Percentiles rank a stretch among this genome's conserved stretches.
These are phyloP conservation scores for Ammodramus savannarum DNA, from an alignment of 2,113 vertebrate genomes.

Conservation along the genomic window DNA sequence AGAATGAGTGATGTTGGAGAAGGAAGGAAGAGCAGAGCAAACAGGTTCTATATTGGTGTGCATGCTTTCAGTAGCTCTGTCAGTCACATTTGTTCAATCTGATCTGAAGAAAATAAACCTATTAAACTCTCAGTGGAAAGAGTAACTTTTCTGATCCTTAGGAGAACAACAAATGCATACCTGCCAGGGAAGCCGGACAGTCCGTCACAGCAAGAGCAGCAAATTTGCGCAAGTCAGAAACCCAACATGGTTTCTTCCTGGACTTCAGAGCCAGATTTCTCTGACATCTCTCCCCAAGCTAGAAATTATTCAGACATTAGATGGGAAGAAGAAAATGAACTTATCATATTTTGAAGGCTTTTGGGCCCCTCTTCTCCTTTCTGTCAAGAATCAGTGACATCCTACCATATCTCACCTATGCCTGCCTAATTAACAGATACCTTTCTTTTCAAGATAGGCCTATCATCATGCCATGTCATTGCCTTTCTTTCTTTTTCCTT, in stretches of 20 bases:
- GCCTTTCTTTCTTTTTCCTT: no score
- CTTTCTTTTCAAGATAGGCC: not conserved
- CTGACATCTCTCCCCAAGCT: not conserved
- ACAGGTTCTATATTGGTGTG: not conserved
- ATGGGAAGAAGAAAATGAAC: not conserved
- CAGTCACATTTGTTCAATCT: not conserved
- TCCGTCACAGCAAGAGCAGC: not conserved
- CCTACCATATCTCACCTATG: not conserved
- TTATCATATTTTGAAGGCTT: not conserved
- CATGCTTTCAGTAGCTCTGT: not conserved
- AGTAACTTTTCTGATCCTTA: not conserved
- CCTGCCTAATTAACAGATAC: not conserved
- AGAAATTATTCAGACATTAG: not conserved
- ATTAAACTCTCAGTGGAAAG: not conserved
- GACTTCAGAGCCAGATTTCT: not conserved
- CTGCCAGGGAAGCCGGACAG: not conserved
- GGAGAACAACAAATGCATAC: not conserved
- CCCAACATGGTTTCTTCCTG: not conserved
- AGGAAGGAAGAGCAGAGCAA: not conserved
- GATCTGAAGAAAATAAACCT: not conserved
- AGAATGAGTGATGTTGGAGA: not conserved
- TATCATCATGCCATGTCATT: not conserved
- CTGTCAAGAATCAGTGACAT: not conserved
- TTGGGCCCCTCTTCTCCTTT: not conserved
- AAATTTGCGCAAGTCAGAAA: not conserved